These are phyloP conservation scores for Toxonevra muliebris DNA, from an alignment of 2,888 invertebrate species.

Conservation along the genomic window DNA sequence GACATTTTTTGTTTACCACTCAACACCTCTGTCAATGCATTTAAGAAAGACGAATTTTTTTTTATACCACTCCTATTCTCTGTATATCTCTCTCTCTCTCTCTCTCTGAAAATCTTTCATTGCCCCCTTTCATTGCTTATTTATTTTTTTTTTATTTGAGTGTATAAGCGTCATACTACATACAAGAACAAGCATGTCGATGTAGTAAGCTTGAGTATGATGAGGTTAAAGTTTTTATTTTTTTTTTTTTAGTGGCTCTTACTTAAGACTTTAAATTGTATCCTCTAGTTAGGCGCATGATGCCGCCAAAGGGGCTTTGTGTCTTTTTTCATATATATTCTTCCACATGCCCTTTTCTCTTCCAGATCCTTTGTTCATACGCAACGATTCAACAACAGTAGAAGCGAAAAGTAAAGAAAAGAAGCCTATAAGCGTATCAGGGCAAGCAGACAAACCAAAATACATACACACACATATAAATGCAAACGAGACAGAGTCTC, in stretches of 20 bases:
- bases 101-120: no score
- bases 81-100: no score
- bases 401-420: neutral
- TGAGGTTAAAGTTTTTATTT: neutral
- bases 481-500: neutral
- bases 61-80: no score
- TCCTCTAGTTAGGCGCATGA: constrained; percentile 10
- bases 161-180: neutral
- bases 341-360: neutral
- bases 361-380: no score
- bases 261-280: constrained; percentile 21
- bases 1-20: no score
- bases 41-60: no score
- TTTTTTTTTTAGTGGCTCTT: constrained; percentile 2
- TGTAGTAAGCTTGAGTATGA: neutral
- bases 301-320: constrained; percentile 23
- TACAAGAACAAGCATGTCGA: neutral
- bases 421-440: neutral
- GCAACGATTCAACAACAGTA: no score
- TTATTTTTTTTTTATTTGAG: neutral
- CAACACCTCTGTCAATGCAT: no score
- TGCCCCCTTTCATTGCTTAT: no score
- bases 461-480: neutral
- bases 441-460: neutral
- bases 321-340: constrained; percentile 1